These are phyloP conservation scores for Phrynocephalus guinanensis DNA, from an alignment of 2,797 vertebrate genomes.

Conservation along the genomic window DNA sequence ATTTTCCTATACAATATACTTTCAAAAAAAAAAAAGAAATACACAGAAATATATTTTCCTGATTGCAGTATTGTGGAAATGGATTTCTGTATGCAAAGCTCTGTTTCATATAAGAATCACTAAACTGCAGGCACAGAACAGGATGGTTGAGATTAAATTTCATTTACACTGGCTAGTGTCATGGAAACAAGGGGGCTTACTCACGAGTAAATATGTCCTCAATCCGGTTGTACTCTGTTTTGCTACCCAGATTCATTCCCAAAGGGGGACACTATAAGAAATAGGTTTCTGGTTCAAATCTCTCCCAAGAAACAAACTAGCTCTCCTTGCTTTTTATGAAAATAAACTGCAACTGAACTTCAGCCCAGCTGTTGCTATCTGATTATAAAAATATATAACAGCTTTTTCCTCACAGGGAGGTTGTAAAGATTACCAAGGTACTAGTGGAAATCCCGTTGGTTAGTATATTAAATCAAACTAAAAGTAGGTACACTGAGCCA, in stretches of 20 bases:
- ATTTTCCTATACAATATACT: constrained; percentile 56
- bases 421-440: neutral
- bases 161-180: constrained; percentile 43
- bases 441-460: too few species aligned
- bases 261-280: neutral
- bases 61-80: constrained; percentile 71
- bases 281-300: neutral
- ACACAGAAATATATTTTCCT: constrained; percentile 67
- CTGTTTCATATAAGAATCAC: constrained; percentile 59
- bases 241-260: neutral
- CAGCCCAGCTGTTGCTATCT: neutral
- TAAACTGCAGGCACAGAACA: constrained; percentile 61
- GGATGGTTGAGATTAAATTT: constrained; percentile 42
- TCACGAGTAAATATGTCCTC: constrained; percentile 1
- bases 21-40: constrained; percentile 43
- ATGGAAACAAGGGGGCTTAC: neutral
- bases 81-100: constrained; percentile 71
- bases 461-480: too few species aligned
- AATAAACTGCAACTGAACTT: neutral
- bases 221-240: neutral
- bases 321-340: neutral
- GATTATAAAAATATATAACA: neutral
- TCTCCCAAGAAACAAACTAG: neutral
- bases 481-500: too few species aligned
- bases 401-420: neutral